A percentile compares a stretch with the other conserved stretches of the same genome.
Evolutionary conservation across 2,888 invertebrate genomes (phyloP).

Genomic region (Griposia aprilina): DNA sequence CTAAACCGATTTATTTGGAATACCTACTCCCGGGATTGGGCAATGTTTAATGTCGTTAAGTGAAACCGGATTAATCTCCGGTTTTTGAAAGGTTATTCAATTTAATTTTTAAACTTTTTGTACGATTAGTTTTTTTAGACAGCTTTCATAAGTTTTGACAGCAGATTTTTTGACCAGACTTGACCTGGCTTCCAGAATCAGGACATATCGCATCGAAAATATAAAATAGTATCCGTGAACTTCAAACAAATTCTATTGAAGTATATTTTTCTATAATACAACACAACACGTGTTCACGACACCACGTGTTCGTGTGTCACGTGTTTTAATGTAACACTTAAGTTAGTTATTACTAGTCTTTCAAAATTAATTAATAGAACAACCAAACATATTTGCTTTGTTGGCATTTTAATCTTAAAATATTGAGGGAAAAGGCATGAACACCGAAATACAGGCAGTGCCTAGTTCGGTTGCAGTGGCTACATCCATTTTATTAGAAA

Average conservation of each 20-base stretch:
- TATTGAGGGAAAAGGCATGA: no score
- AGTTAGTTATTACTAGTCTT: no score
- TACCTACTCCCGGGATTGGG: conserved; percentile 26
- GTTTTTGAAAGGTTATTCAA: conserved; percentile 12
- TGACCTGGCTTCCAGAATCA: background rate
- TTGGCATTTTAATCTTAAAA: no score
- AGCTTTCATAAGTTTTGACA: background rate
- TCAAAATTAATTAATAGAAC: no score
- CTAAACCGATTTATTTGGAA: conserved; percentile 44
- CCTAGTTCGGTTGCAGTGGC: no score
- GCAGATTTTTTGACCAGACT: background rate
- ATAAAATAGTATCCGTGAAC: background rate
- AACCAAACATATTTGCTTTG: no score
- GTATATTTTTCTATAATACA: no score
- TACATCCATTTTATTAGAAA: no score
- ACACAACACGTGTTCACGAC: no score
- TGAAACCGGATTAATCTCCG: conserved; percentile 22
- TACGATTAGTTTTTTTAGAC: conserved; percentile 2
- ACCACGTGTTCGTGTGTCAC: no score
- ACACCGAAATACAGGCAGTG: no score
- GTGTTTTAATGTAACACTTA: no score
- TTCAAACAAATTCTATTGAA: background rate
- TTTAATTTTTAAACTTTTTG: conserved; percentile 8
- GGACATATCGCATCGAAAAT: background rate
- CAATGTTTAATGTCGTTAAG: conserved; percentile 31